Conservation (phyloP, 2,113 vertebrate genomes). For the Paradoxurus hermaphroditus region DNA sequence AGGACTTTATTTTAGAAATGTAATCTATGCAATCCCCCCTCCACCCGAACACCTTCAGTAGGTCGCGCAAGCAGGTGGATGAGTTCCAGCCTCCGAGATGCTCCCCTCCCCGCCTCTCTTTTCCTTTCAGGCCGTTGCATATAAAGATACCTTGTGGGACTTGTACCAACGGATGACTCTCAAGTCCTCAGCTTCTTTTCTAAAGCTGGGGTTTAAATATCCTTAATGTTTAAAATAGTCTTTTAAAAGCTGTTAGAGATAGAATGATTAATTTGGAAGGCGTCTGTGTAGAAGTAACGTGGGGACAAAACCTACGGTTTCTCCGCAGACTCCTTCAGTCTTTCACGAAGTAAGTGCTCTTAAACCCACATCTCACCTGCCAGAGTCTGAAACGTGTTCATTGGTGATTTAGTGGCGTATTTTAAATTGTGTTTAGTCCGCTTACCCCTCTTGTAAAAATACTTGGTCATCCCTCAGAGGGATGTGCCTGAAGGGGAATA, state of each 20-base stretch:
- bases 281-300: conserved; percentile 63
- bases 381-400: conserved; percentile 57
- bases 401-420: neutral
- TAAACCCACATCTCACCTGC: conserved; percentile 71
- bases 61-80: conserved; percentile 68
- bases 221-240: conserved; percentile 41
- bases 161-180: conserved; percentile 3
- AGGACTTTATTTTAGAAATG: conserved; percentile 70
- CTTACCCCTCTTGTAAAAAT: neutral
- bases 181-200: conserved; percentile 61
- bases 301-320: conserved; percentile 53
- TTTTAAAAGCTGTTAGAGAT: conserved; percentile 36
- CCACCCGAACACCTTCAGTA: conserved; percentile 35
- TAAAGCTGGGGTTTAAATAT: conserved; percentile 61
- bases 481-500: neutral
- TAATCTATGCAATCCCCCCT: conserved; percentile 80
- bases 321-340: conserved; percentile 41
- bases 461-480: neutral
- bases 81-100: neutral
- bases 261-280: conserved; percentile 36
- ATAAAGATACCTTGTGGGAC: neutral
- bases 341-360: conserved; percentile 83
- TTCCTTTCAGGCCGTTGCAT: neutral
- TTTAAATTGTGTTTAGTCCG: conserved; percentile 55
- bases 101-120: neutral